Evolutionary conservation across 2,113 vertebrate genomes (phyloP).

Genomic region (Argyrosomus japonicus): DNA sequence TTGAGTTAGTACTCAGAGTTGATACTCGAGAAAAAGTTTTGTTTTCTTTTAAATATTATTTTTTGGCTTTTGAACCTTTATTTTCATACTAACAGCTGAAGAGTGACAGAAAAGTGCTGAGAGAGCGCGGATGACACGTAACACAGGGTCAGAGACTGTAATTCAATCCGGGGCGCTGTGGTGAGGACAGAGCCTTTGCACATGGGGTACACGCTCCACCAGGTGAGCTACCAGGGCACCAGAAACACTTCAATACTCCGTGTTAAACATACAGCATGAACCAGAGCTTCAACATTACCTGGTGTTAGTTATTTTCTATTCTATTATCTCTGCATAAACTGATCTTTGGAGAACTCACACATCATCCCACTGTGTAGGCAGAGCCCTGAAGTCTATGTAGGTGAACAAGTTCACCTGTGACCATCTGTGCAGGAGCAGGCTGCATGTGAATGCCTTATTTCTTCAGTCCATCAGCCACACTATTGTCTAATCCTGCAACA

Average conservation of each 20-base stretch:
- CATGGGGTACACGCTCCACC: no score
- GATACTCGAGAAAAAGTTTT: no score
- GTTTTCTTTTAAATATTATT: no score
- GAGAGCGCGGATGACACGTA: no score
- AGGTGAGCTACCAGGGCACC: no score
- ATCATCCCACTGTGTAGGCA: slow-evolving; percentile 41
- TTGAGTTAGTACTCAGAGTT: not conserved
- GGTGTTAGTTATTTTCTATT: not conserved
- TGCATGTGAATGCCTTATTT: slow-evolving; percentile 58
- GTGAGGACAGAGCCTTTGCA: no score
- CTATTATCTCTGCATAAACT: not conserved
- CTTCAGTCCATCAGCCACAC: slow-evolving; percentile 33
- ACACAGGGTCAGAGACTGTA: no score
- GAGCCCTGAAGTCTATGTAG: slow-evolving; percentile 44
- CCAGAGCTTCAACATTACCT: not conserved
- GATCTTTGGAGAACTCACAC: not conserved
- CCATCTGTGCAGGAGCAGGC: slow-evolving; percentile 15
- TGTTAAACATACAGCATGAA: not conserved
- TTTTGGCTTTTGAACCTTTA: no score
- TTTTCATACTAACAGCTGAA: no score
- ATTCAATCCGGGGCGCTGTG: no score
- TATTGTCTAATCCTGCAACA: slow-evolving; percentile 26
- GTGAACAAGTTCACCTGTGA: slow-evolving; percentile 58
- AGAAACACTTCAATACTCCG: no score
- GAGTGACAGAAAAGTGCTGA: no score